phyloP scores from a whole-genome alignment of 2,888 invertebrate species.

The Apodemia hepburni region DNA sequence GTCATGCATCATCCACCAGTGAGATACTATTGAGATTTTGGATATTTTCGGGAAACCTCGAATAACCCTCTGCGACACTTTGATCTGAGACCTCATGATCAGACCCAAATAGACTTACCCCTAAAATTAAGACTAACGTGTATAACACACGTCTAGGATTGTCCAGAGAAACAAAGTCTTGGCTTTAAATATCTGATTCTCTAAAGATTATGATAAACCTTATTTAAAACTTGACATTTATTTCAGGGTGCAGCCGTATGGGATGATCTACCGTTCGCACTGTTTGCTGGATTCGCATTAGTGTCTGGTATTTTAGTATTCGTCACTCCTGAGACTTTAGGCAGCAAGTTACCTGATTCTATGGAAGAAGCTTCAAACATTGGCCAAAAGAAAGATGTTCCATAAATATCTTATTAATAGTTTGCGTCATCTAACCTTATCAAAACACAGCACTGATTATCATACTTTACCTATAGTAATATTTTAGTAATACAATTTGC shows the following conservation, averaged over 20 bases:
- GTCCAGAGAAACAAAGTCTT: too few relatives aligned
- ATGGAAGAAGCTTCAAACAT: conserved; percentile 41
- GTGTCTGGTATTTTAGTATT: conserved; percentile 72
- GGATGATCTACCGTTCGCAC: conserved; percentile 68
- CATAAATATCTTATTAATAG: not conserved
- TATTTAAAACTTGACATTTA: not conserved
- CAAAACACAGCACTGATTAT: not conserved
- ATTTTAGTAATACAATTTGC: too few relatives aligned
- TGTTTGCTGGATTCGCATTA: conserved; percentile 74
- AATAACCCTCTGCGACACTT: too few relatives aligned
- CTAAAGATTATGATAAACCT: not conserved
- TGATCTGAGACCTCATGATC: too few relatives aligned
- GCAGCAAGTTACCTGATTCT: conserved; percentile 61
- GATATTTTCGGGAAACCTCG: too few relatives aligned
- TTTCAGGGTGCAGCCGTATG: conserved; percentile 50
- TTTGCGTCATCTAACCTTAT: not conserved
- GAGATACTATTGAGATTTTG: too few relatives aligned
- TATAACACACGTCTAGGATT: too few relatives aligned
- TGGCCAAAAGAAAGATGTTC: conserved; percentile 27
- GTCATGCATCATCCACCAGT: too few relatives aligned
- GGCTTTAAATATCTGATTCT: too few relatives aligned
- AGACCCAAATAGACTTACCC: too few relatives aligned
- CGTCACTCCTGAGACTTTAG: conserved; percentile 80
- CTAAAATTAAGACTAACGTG: too few relatives aligned
- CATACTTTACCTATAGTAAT: too few relatives aligned